phyloP scores from a whole-genome alignment of 2,888 invertebrate species.

The Tiphia femorata region DNA sequence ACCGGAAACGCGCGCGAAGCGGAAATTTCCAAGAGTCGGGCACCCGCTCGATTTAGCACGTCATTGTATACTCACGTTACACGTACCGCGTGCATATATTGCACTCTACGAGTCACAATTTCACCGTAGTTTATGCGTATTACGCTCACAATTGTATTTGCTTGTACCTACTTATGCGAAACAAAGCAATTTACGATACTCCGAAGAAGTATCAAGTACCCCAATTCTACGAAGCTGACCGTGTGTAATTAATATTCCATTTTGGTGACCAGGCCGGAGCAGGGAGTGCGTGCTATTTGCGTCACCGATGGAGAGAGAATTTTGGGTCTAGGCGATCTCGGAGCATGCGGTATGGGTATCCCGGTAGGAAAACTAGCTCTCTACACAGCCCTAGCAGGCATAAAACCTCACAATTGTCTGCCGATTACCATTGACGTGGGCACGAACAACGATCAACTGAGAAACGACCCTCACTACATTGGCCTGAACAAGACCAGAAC shows the following conservation, averaged over 20 bases:
- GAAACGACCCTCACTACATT: slow-evolving; percentile 95
- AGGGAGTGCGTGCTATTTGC: slow-evolving; percentile 87
- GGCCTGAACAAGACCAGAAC: slow-evolving; percentile 89
- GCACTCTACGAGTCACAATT: no score
- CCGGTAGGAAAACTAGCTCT: slow-evolving; percentile 97
- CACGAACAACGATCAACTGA: slow-evolving; percentile 88
- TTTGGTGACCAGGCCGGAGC: slow-evolving; percentile 85
- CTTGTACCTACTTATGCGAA: no score
- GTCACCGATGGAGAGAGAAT: slow-evolving; percentile 99
- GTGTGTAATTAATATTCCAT: neutral
- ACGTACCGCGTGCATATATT: no score
- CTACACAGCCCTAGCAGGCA: slow-evolving; percentile 97
- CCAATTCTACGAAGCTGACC: neutral
- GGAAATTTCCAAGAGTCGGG: no score
- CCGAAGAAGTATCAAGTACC: neutral
- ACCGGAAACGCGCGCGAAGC: no score
- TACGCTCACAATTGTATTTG: no score
- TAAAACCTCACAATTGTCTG: slow-evolving; percentile 94
- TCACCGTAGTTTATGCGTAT: no score
- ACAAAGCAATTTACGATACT: no score
- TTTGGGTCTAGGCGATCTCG: slow-evolving; percentile 95
- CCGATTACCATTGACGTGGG: slow-evolving; percentile 96
- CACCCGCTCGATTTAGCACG: no score
- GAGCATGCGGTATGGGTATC: slow-evolving; percentile 98
- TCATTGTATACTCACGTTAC: no score